Evolutionary conservation across 2,113 vertebrate species (phyloP), one percentile per base, ranked within the genome.

Genomic region (Oenanthe melanoleuca): DNA sequence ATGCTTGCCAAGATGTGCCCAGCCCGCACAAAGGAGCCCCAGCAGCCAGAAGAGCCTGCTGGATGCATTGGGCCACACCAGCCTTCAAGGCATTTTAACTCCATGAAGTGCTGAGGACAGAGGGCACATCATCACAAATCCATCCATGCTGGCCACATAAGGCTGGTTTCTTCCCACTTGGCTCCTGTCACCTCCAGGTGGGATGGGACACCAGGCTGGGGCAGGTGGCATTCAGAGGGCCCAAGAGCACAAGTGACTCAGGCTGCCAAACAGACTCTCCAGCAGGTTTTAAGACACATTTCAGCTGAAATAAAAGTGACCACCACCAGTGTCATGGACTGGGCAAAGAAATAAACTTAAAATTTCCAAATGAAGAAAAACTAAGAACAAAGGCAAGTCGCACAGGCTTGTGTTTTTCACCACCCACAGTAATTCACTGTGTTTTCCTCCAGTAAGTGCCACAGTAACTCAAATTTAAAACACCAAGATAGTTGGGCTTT

Each of bases 51-150:
- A 49, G 34, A 28, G 57, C 8, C 37, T 72, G 3, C 38, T 0
- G 0, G 28, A 29, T 21, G 47, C 31, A 28, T 15, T 0, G 1
- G 64, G n/a, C 12, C 31, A 25, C 33, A 8, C 21, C 3, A 1
- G 5, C 40, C 65, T 44, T 11, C 63, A 44, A 24, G 75, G 19
- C 0, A 5, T 82, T 65, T 59, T 13, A 45, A 33, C 40, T 77
- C 49, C 4, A 0, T 12, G 2, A 33, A 33, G 55, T 11, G 21
- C 74, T 66, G 52, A 65, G 59, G 63, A 44, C 22, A 0, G 1
- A 77, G 83, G n/a, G 38, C 22, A 40, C 17, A 0, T 7, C 17
- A 3, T 65, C 20, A 33, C 40, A 59, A 59, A 55, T 6, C 74
- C 37, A 23, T 11, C 22, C 16, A 0, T 8, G 33, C 33, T 53